Percentiles rank a stretch among this genome's conserved stretches.
Conservation (phyloP, 2,113 vertebrate species). For the Nothoprocta pentlandii region DNA sequence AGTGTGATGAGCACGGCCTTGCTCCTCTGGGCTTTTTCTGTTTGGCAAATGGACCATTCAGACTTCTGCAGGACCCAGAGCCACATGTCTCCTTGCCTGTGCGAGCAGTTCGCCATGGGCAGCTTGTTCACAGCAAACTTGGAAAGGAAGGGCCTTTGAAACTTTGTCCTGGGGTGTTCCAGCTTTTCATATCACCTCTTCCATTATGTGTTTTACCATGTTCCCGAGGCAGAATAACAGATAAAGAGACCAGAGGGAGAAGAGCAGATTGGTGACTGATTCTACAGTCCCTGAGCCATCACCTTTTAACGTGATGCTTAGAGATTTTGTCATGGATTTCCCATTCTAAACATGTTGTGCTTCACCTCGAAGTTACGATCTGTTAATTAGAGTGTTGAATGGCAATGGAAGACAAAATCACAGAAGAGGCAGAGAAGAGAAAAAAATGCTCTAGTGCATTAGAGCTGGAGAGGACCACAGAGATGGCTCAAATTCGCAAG, state of each 20-base stretch:
- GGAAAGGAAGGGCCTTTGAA: not conserved
- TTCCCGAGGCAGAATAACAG: not conserved
- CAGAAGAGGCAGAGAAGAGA: not conserved
- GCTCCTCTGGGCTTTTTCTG: not conserved
- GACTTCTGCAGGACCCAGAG: not conserved
- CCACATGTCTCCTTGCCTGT: rapidly evolving
- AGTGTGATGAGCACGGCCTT: not conserved
- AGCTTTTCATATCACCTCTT: not conserved
- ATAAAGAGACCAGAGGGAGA: not conserved
- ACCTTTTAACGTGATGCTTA: not conserved
- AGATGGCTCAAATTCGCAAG: not conserved
- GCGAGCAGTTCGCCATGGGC: not conserved
- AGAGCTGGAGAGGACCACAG: not conserved
- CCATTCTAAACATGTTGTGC: conserved; percentile 24
- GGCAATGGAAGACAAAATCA: conserved; percentile 24
- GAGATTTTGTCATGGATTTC: conserved; percentile 20
- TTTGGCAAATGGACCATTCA: rapidly evolving
- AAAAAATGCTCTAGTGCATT: not conserved
- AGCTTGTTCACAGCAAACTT: not conserved
- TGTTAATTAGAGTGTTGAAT: conserved; percentile 51
- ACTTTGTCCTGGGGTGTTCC: not conserved
- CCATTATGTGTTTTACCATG: not conserved
- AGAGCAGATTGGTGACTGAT: not conserved
- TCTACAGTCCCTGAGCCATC: not conserved
- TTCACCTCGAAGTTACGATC: conserved; percentile 28